Percentiles rank a stretch among this genome's conserved stretches.
phyloP scores from a whole-genome alignment of 2,113 vertebrate genomes.

The Larimichthys polyactis region DNA sequence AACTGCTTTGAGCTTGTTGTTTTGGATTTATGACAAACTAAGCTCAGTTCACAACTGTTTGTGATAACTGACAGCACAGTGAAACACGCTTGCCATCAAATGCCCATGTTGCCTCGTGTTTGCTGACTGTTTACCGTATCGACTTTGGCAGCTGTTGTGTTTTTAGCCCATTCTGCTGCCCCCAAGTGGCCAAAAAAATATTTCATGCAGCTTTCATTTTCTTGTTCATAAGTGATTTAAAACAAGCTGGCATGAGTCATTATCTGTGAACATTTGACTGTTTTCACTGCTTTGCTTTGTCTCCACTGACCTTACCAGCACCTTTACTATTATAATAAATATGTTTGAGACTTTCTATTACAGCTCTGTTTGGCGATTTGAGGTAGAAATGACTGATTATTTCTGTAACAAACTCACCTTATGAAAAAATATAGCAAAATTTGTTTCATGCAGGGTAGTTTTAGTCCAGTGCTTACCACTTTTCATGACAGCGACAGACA shows the following conservation, averaged over 20 bases:
- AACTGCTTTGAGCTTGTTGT: neutral
- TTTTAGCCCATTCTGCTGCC: too few relatives aligned
- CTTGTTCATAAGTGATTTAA: neutral
- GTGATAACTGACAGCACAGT: neutral
- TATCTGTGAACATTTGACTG: neutral
- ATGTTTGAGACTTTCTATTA: neutral
- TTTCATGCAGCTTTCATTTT: neutral
- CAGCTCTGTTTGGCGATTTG: neutral
- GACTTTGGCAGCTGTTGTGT: neutral
- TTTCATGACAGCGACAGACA: slow-evolving; percentile 34
- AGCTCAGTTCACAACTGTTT: neutral
- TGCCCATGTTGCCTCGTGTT: neutral
- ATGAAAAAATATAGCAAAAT: neutral
- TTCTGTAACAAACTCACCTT: neutral
- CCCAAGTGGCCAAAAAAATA: neutral
- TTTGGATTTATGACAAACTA: neutral
- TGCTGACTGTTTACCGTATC: neutral
- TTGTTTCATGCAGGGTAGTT: neutral
- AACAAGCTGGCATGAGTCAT: neutral
- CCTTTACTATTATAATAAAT: neutral
- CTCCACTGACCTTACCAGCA: neutral
- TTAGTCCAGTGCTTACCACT: slow-evolving; percentile 1
- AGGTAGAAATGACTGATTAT: neutral
- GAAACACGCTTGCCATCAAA: neutral
- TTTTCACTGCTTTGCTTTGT: neutral